These are phyloP conservation scores for Phylloscopus trochilus DNA, from an alignment of 2,113 vertebrate genomes.

Conservation along the genomic window DNA sequence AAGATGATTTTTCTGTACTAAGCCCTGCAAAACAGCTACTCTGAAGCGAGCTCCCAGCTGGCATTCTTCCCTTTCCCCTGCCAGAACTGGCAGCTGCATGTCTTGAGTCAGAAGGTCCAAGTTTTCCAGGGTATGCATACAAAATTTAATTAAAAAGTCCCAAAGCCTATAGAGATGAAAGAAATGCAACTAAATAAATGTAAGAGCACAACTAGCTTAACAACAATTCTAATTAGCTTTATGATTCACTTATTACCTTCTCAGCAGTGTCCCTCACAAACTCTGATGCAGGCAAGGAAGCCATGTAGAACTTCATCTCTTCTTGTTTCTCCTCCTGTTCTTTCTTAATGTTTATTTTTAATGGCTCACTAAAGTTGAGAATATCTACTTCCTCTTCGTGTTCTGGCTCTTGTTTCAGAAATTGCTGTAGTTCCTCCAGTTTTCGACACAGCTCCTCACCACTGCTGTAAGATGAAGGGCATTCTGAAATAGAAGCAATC, in stretches of 20 bases:
- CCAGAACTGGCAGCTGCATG: background rate
- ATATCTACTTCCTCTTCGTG: constrained; percentile 88
- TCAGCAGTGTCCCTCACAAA: constrained; percentile 87
- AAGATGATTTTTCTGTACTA: background rate
- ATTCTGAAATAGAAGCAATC: constrained; percentile 77
- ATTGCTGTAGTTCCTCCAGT: constrained; percentile 88
- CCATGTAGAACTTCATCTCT: constrained; percentile 88
- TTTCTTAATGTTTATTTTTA: constrained; percentile 86
- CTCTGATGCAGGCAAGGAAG: constrained; percentile 80
- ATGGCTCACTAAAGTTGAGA: constrained; percentile 76
- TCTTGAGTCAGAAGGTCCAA: background rate
- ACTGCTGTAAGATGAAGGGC: constrained; percentile 84
- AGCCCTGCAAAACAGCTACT: background rate
- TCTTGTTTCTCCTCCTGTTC: constrained; percentile 87
- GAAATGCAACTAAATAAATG: background rate
- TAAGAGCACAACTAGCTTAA: background rate
- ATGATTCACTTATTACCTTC: constrained; percentile 76
- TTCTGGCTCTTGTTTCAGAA: constrained; percentile 90
- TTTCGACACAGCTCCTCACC: constrained; percentile 84
- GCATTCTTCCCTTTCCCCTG: background rate
- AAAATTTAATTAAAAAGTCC: background rate
- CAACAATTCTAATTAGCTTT: background rate
- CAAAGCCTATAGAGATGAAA: background rate
- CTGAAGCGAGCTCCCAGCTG: background rate
- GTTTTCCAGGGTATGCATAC: background rate